Base-by-base conservation (phyloP, 2,113 vertebrate species). In the Passer domesticus region DNA sequence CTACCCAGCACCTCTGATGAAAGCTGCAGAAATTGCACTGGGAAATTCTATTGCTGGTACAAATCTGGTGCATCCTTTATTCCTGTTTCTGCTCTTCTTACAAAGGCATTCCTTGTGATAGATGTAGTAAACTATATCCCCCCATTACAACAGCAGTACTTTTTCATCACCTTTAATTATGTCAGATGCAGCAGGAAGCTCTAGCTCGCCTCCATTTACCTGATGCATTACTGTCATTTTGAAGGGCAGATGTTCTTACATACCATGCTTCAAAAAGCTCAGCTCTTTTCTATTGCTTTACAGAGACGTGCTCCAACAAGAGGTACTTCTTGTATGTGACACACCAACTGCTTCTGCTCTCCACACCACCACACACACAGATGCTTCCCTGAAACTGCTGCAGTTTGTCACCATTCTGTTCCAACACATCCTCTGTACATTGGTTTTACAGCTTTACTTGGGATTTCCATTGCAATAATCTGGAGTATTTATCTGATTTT, bases 201-300 rank as follows among this genome's bases (percentile, higher is more conserved):
- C 73, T 86, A 94, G 56, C 83, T 95, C 73, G 78, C 93, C 88
- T 95, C 93, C 83, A 95, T 97, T 96, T 96, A 90, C 88, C 94
- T 94, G 93, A 96, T 93, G 90, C 94, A 97, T 97, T 94, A 81
- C 85, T 90, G 88, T 83, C 60, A 49, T 96, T 96, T 96, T 95
- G 93, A 96, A 95, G 90, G 94, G 94, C 94, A 96, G 92, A 90
- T 95, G 85, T 86, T 96, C 92, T 91, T 91, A 92, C 93, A 86
- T 62, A 41, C 79, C 69, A 87, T 90, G 92, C 92, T 88, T 92
- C 90, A 95, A 94, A 90, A 81, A 81, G 53, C 64, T 94, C 59
- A 39, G 60, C 33, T 92, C 67, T 88, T 77, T 86, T 83, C 64
- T 81, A 70, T 60, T 85, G 76, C 90, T 93, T 96, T 72, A 68